Evolutionary conservation across 1,140 invertebrate species (phyloP).

Genomic region (Melitaea cinxia): DNA sequence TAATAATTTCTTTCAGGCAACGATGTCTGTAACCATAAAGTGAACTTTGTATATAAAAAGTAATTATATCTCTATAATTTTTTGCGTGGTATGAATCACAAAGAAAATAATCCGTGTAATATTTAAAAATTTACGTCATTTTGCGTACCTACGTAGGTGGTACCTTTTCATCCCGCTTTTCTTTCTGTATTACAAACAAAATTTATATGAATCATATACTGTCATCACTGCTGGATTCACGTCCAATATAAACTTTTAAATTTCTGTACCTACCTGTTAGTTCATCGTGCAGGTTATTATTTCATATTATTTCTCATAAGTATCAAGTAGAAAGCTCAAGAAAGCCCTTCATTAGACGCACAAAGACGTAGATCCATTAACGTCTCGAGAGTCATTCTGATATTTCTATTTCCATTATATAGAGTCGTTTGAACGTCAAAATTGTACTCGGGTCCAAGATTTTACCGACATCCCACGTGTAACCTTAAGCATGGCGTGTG

Average conservation of each 20-base stretch:
- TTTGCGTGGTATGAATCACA: constrained; percentile 2
- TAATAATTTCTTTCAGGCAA: too few relatives aligned
- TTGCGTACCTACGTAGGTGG: too few relatives aligned
- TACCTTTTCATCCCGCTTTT: too few relatives aligned
- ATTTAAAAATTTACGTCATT: constrained; percentile 11
- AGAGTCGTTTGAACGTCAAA: constrained; percentile 28
- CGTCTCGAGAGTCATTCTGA: constrained; percentile 10
- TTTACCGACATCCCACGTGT: constrained; percentile 30
- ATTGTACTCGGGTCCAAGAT: constrained; percentile 21
- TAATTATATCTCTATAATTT: background rate
- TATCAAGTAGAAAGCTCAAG: constrained; percentile 1
- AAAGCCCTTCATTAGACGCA: constrained; percentile 11
- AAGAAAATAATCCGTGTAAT: background rate
- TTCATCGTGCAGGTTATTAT: background rate
- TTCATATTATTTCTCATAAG: background rate
- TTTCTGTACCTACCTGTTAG: background rate
- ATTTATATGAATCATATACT: background rate
- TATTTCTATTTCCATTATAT: constrained; percentile 26
- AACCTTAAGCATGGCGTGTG: constrained; percentile 30
- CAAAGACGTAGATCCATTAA: constrained; percentile 8
- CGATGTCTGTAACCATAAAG: too few relatives aligned
- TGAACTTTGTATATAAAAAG: too few relatives aligned
- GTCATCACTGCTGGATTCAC: background rate
- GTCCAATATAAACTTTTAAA: background rate
- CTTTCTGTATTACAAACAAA: background rate